A percentile compares a stretch with the other conserved stretches of the same genome.
Evolutionary conservation across 1,140 invertebrate species (phyloP).

Genomic region (Brachionus koreanus): DNA sequence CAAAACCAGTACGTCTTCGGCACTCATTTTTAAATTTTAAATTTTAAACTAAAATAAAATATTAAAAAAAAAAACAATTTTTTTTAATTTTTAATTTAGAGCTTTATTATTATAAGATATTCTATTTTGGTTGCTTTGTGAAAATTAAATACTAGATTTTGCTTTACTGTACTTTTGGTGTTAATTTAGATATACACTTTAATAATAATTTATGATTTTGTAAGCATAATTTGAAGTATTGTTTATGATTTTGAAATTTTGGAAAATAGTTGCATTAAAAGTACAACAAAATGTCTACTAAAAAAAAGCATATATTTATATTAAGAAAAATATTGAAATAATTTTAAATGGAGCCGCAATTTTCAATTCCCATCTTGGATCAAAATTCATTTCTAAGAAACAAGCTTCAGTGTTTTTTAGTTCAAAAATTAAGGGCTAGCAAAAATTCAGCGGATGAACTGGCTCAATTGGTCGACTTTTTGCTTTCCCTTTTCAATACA

Average conservation of each 20-base stretch:
- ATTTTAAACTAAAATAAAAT: background rate
- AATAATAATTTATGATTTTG: background rate
- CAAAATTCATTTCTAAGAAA: background rate
- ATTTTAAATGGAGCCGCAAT: background rate
- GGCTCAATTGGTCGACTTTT: background rate
- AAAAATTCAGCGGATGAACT: background rate
- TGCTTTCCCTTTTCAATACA: background rate
- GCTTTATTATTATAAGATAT: background rate
- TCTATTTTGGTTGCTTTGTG: background rate
- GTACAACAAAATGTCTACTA: background rate
- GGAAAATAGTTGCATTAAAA: background rate
- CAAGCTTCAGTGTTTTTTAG: background rate
- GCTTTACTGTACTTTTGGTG: background rate
- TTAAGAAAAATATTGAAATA: background rate
- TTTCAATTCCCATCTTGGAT: background rate
- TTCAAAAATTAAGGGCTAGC: background rate
- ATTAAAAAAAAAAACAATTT: background rate
- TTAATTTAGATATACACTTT: background rate
- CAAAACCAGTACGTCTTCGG: slow-evolving; percentile 14
- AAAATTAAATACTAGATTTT: slow-evolving; percentile 14
- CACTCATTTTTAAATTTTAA: background rate
- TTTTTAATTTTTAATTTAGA: background rate
- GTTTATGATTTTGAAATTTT: background rate
- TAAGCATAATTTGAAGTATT: slow-evolving; percentile 4
- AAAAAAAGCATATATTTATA: background rate